phyloP scores from a whole-genome alignment of 2,797 vertebrate species.

The Sebastes oblongus region DNA sequence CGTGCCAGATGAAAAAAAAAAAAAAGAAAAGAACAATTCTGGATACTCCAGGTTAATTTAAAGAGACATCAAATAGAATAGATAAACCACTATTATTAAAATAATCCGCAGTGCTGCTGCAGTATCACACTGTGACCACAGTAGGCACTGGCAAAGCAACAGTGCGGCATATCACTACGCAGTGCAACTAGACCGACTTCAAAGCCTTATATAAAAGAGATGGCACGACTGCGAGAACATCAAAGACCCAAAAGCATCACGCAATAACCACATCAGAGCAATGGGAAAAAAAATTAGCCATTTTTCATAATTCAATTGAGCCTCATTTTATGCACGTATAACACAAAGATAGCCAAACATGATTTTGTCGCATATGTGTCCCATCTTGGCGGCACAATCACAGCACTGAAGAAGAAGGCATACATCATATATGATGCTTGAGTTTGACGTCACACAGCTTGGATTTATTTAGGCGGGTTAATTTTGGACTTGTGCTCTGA shows the following conservation, averaged over 20 bases:
- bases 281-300: not conserved
- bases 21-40: conserved; percentile 12
- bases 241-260: conserved; percentile 68
- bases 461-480: not conserved
- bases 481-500: not conserved
- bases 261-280: conserved; percentile 72
- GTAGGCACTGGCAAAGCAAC: conserved; percentile 50
- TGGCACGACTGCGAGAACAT: conserved; percentile 68
- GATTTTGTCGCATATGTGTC: conserved; percentile 3
- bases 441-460: not conserved
- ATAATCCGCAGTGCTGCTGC: conserved; percentile 42
- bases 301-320: conserved; percentile 54
- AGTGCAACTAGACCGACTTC: conserved; percentile 62
- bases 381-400: not conserved
- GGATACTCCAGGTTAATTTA: conserved; percentile 48
- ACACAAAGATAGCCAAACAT: conserved; percentile 24
- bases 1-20: not conserved
- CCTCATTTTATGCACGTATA: conserved; percentile 2
- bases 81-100: conserved; percentile 46
- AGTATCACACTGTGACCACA: conserved; percentile 66
- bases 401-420: not conserved
- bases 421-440: not conserved
- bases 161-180: conserved; percentile 37
- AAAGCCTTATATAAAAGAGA: conserved; percentile 72
- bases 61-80: conserved; percentile 70